These are phyloP conservation scores for Cuniculus paca DNA, from an alignment of 2,797 vertebrate genomes.

Conservation along the genomic window DNA sequence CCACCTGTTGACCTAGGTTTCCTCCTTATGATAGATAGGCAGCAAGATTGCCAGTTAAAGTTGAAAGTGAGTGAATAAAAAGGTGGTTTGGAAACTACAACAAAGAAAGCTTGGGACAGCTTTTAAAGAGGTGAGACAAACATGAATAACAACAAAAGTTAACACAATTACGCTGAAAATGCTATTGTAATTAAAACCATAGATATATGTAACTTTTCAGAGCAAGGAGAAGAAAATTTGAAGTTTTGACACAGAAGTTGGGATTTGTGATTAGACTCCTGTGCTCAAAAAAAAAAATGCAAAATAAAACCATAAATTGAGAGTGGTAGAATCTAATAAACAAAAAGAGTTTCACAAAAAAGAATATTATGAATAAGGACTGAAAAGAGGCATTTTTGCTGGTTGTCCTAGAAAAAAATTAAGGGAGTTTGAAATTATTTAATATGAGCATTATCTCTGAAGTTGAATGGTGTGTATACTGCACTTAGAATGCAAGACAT, in stretches of 20 bases:
- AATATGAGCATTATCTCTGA: not conserved
- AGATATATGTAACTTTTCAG: not conserved
- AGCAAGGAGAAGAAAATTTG: not conserved
- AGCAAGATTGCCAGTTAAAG: not conserved
- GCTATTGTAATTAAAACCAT: not conserved
- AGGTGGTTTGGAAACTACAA: not conserved
- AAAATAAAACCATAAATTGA: not conserved
- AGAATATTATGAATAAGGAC: rapidly evolving
- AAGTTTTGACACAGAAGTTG: not conserved
- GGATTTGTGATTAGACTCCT: not conserved
- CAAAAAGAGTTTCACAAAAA: not conserved
- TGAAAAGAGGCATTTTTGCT: not conserved
- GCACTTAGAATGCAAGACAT: not conserved
- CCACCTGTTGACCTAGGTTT: not conserved
- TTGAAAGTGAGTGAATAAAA: not conserved
- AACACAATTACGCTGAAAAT: not conserved
- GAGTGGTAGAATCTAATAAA: not conserved
- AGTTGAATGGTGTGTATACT: not conserved
- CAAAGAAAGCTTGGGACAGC: not conserved
- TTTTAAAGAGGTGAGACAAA: not conserved
- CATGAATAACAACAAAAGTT: not conserved
- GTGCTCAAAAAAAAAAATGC: not conserved
- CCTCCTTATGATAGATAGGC: conserved; percentile 3
- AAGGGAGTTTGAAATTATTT: not conserved
- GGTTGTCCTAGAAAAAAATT: not conserved